Conservation (phyloP, 2,888 invertebrate genomes). For the Sabellastarte sp. region DNA sequence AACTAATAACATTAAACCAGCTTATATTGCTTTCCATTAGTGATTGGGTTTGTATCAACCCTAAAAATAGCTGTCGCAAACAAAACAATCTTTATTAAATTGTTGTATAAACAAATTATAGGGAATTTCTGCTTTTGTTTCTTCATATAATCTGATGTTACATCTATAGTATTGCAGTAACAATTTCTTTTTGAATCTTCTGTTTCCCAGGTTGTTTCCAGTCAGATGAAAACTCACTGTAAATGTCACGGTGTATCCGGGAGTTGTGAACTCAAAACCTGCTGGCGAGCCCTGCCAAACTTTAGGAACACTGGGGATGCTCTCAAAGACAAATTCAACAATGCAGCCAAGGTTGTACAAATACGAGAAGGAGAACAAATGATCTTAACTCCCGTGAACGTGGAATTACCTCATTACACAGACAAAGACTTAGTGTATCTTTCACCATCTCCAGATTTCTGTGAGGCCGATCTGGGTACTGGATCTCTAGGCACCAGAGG, state of each 20-base stretch:
- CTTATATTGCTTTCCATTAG: no score
- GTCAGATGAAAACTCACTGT: constrained; percentile 73
- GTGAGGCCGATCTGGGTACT: constrained; percentile 64
- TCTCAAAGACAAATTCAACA: constrained; percentile 87
- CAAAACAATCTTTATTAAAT: no score
- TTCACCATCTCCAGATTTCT: constrained; percentile 96
- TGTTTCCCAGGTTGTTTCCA: constrained; percentile 60
- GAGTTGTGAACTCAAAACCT: constrained; percentile 91
- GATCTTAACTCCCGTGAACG: constrained; percentile 47
- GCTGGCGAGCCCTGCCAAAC: constrained; percentile 90
- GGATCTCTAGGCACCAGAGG: constrained; percentile 70
- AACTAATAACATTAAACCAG: no score
- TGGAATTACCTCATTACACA: constrained; percentile 75
- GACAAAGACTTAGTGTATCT: constrained; percentile 89
- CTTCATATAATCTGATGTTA: no score
- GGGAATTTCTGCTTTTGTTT: no score
- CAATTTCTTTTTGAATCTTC: no score
- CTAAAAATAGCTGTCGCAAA: no score
- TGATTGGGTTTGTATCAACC: no score
- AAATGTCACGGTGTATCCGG: constrained; percentile 96
- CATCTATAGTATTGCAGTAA: no score
- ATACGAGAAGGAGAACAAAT: constrained; percentile 63
- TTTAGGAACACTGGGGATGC: constrained; percentile 88
- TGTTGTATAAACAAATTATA: no score
- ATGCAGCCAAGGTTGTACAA: constrained; percentile 75